Conservation (phyloP, 2,888 invertebrate genomes). For the Eupeodes latifasciatus region DNA sequence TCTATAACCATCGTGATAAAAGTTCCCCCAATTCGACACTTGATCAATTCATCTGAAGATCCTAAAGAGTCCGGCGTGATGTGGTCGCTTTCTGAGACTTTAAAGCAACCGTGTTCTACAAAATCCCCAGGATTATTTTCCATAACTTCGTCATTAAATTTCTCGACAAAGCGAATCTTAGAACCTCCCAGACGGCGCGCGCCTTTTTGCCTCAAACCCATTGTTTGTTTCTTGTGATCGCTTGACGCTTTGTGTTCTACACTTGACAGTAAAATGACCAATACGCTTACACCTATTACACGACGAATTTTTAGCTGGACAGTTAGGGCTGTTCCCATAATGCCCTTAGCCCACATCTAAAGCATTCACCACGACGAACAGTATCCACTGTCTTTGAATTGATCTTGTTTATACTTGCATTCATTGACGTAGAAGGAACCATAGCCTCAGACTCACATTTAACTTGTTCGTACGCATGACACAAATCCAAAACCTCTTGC, state of each 20-base stretch:
- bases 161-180: too few relatives aligned
- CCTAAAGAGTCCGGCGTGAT: too few relatives aligned
- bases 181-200: neutral
- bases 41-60: too few relatives aligned
- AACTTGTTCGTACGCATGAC: conserved; percentile 50
- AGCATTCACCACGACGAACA: conserved; percentile 31
- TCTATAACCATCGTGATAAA: too few relatives aligned
- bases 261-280: conserved; percentile 18
- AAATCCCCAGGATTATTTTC: too few relatives aligned
- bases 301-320: conserved; percentile 8
- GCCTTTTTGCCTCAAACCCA: conserved; percentile 15
- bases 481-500: conserved; percentile 45
- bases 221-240: conserved; percentile 6
- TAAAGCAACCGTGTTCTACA: too few relatives aligned
- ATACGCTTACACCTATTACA: neutral
- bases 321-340: conserved; percentile 1
- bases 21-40: too few relatives aligned
- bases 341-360: conserved; percentile 31
- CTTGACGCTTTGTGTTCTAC: conserved; percentile 1
- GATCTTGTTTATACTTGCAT: conserved; percentile 34
- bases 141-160: too few relatives aligned
- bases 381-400: neutral
- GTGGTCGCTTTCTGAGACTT: too few relatives aligned
- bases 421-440: conserved; percentile 29
- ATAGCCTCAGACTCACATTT: conserved; percentile 12